These are phyloP conservation scores for Ormyrus rosae DNA, from an alignment of 2,888 invertebrate genomes.

Conservation along the genomic window DNA sequence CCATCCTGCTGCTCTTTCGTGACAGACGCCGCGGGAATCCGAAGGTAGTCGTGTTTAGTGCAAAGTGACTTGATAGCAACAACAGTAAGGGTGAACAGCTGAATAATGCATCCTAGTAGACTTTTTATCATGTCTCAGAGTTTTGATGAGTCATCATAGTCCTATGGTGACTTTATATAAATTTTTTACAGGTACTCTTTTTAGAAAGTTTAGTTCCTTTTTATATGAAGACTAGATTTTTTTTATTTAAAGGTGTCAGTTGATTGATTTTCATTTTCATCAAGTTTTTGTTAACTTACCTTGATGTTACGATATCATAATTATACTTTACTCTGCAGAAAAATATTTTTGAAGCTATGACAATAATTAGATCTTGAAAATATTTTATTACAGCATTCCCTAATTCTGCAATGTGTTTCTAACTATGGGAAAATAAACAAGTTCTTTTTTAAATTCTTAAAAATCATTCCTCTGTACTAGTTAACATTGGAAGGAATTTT, in stretches of 20 bases:
- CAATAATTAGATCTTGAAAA: no score
- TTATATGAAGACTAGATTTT: no score
- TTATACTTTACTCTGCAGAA: no score
- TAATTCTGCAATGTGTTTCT: conserved; percentile 1
- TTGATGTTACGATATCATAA: no score
- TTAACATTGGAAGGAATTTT: conserved; percentile 49
- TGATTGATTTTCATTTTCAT: no score
- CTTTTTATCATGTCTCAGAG: conserved; percentile 26
- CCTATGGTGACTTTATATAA: conserved; percentile 26
- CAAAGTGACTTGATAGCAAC: conserved; percentile 35
- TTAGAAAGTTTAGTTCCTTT: no score
- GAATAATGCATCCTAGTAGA: conserved; percentile 50
- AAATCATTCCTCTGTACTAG: conserved; percentile 35
- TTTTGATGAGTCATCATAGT: conserved; percentile 32
- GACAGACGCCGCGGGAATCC: conserved; percentile 15
- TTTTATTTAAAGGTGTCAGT: no score
- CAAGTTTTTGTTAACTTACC: no score
- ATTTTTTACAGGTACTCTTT: no score
- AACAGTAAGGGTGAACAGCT: conserved; percentile 46
- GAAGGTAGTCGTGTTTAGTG: conserved; percentile 23
- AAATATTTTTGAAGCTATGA: no score
- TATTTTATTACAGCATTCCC: no score
- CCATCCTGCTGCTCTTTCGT: conserved; percentile 42
- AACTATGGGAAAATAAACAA: neutral
- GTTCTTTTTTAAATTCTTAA: neutral